These are phyloP conservation scores for Agonum fuliginosum DNA, from an alignment of 2,888 invertebrate species.

Conservation along the genomic window DNA sequence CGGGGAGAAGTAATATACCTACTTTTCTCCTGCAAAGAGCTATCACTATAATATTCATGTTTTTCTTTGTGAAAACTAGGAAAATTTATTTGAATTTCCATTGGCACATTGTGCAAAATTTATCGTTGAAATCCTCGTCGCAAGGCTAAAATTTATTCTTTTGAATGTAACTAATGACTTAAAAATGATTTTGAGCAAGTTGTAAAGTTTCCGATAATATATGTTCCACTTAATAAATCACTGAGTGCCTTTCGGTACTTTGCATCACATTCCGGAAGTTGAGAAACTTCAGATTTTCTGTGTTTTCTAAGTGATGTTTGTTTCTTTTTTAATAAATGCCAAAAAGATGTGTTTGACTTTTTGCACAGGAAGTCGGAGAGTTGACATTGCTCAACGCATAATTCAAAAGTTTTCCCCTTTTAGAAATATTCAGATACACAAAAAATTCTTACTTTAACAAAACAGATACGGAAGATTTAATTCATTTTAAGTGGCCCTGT, in stretches of 20 bases:
- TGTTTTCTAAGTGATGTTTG: conserved; percentile 16
- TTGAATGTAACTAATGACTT: conserved; percentile 49
- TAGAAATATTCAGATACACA: no score
- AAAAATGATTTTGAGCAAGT: conserved; percentile 49
- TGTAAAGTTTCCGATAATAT: conserved; percentile 53
- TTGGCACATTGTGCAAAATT: conserved; percentile 11
- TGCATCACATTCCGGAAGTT: conserved; percentile 15
- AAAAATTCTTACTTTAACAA: no score
- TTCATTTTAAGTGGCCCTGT: no score
- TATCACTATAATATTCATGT: no score
- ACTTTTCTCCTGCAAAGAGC: no score
- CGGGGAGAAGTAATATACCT: no score
- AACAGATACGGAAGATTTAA: no score
- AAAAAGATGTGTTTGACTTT: conserved; percentile 8
- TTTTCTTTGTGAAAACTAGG: no score
- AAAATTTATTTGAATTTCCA: conserved; percentile 15
- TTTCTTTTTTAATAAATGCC: conserved; percentile 37
- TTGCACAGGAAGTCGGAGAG: no score
- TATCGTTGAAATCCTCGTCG: background rate
- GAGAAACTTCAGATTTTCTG: background rate
- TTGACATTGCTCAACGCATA: no score
- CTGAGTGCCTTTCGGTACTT: background rate
- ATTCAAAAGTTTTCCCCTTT: no score
- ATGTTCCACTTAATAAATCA: conserved; percentile 55
- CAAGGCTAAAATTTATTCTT: conserved; percentile 27